phyloP scores from a whole-genome alignment of 2,888 invertebrate species.

The Agriopis leucophaearia region DNA sequence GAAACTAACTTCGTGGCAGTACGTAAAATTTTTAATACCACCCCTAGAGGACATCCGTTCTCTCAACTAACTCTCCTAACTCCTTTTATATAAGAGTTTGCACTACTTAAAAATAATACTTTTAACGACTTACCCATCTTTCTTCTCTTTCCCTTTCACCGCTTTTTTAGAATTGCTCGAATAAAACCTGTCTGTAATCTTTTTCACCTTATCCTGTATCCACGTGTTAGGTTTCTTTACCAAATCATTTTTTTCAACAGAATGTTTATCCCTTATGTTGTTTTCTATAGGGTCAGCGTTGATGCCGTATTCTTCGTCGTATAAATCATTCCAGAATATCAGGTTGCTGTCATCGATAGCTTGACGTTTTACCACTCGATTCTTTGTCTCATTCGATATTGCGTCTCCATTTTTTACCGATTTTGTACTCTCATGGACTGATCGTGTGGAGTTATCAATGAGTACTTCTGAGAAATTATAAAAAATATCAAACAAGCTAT shows the following conservation, averaged over 20 bases:
- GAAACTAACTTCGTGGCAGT: too few relatives aligned
- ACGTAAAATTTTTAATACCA: too few relatives aligned
- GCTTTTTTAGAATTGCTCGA: conserved; percentile 17
- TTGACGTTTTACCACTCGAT: conserved; percentile 65
- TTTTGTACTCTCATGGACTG: not conserved
- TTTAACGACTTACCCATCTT: not conserved
- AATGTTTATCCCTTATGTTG: conserved; percentile 54
- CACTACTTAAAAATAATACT: too few relatives aligned
- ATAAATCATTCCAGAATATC: conserved; percentile 75
- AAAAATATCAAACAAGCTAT: not conserved
- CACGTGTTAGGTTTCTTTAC: conserved; percentile 65
- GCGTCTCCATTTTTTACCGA: conserved; percentile 6
- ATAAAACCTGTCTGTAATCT: conserved; percentile 52
- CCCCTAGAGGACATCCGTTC: too few relatives aligned
- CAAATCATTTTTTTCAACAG: conserved; percentile 50
- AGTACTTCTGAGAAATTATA: conserved; percentile 35
- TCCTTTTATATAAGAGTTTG: too few relatives aligned
- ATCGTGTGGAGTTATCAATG: not conserved
- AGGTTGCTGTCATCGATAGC: conserved; percentile 57
- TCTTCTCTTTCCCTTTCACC: not conserved
- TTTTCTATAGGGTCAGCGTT: conserved; percentile 59
- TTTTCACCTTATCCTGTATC: conserved; percentile 66
- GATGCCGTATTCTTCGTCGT: conserved; percentile 76
- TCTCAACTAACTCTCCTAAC: too few relatives aligned
- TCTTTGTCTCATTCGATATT: conserved; percentile 30